Conservation (phyloP, 2,888 invertebrate species). For the Charanyca ferruginea region DNA sequence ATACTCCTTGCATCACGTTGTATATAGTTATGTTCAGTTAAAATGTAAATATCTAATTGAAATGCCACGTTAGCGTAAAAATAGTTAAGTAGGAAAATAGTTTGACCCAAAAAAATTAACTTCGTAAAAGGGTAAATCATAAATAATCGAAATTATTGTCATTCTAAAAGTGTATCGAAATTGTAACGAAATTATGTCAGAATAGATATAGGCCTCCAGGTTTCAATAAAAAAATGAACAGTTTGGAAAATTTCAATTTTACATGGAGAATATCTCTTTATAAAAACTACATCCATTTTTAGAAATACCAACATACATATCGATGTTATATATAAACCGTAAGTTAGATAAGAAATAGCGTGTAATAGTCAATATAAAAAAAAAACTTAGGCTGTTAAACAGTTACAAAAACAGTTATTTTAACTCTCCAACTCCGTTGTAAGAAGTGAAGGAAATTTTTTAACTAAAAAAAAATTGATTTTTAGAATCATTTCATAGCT, state of each 20-base stretch:
- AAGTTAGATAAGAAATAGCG: constrained; percentile 80
- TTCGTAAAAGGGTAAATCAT: constrained; percentile 79
- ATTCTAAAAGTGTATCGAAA: constrained; percentile 78
- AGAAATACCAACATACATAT: constrained; percentile 90
- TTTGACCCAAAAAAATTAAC: constrained; percentile 70
- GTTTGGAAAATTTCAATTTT: constrained; percentile 76
- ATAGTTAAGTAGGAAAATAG: constrained; percentile 80
- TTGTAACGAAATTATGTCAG: constrained; percentile 78
- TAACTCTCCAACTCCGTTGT: constrained; percentile 63
- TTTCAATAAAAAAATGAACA: constrained; percentile 67
- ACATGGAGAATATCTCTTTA: constrained; percentile 72
- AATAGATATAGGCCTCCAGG: constrained; percentile 80
- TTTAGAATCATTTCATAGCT: constrained; percentile 74
- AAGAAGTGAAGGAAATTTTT: constrained; percentile 61
- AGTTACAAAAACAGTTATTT: constrained; percentile 76
- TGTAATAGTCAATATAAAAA: constrained; percentile 88
- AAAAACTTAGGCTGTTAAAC: constrained; percentile 86
- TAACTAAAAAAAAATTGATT: constrained; percentile 63
- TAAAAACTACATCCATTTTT: constrained; percentile 81
- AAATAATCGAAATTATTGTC: constrained; percentile 84
- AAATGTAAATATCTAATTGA: constrained; percentile 79
- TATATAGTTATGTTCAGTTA: constrained; percentile 81
- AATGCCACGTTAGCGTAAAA: constrained; percentile 72
- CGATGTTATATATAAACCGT: constrained; percentile 88
- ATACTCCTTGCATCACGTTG: constrained; percentile 89